A percentile compares a stretch with the other conserved stretches of the same genome.
Evolutionary conservation across 1,140 invertebrate species (phyloP).

Genomic region (Drosophila melanica): DNA sequence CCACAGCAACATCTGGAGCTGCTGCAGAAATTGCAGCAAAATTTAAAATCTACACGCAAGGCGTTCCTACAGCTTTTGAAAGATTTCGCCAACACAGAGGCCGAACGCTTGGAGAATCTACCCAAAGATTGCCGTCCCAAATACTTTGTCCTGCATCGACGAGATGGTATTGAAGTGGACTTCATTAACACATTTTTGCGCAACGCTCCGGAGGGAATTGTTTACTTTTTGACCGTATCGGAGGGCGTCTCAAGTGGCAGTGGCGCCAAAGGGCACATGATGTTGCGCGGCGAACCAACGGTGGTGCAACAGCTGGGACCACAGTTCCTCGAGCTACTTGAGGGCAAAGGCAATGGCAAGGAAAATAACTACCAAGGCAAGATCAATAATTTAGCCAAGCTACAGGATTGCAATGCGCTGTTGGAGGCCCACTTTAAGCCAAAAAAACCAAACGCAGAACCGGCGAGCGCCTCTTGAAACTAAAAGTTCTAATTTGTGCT

Average conservation of each 20-base stretch:
- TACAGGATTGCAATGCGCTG: conserved; percentile 83
- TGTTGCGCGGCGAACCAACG: conserved; percentile 86
- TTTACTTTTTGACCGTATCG: conserved; percentile 88
- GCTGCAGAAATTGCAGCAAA: conserved; percentile 89
- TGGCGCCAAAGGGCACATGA: conserved; percentile 86
- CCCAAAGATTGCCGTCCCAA: conserved; percentile 84
- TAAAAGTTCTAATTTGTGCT: conserved; percentile 46
- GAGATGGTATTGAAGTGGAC: conserved; percentile 89
- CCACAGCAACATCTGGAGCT: conserved; percentile 88
- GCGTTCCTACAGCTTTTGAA: conserved; percentile 87
- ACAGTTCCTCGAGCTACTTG: conserved; percentile 86
- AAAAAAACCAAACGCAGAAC: conserved; percentile 75
- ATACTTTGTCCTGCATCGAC: conserved; percentile 87
- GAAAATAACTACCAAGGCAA: conserved; percentile 86
- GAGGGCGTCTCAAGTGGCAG: conserved; percentile 85
- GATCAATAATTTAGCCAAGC: conserved; percentile 85
- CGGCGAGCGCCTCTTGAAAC: conserved; percentile 42
- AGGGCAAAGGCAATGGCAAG: conserved; percentile 87
- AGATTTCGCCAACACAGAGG: conserved; percentile 88
- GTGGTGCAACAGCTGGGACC: conserved; percentile 85
- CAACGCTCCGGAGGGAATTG: conserved; percentile 86
- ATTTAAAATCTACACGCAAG: conserved; percentile 87
- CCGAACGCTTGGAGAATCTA: conserved; percentile 86
- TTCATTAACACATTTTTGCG: conserved; percentile 88
- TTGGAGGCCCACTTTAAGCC: conserved; percentile 75